Evolutionary conservation across 1,140 invertebrate species (phyloP).

Genomic region (Zaprionus davidi): DNA sequence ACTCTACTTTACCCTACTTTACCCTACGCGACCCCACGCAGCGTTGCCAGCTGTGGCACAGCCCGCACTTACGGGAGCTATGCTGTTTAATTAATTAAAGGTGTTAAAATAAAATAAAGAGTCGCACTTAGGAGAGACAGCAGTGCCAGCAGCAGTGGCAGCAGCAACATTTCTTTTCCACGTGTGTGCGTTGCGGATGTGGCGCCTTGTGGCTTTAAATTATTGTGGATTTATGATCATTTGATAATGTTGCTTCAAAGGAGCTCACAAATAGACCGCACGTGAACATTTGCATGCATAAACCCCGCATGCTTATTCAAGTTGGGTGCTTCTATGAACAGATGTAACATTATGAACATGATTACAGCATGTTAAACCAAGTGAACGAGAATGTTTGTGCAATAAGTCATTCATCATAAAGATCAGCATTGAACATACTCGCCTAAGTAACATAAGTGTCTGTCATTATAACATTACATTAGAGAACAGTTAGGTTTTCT

Average conservation of each 20-base stretch:
- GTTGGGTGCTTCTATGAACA: neutral
- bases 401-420: neutral
- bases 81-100: slow-evolving; percentile 80
- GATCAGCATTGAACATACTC: too few species aligned
- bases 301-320: neutral
- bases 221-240: slow-evolving; percentile 35
- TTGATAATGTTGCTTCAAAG: slow-evolving; percentile 4
- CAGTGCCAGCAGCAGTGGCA: neutral
- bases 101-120: slow-evolving; percentile 72
- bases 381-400: neutral
- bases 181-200: slow-evolving; percentile 3
- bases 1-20: neutral
- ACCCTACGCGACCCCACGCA: neutral
- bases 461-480: too few species aligned
- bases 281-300: neutral
- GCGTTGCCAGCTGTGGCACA: slow-evolving; percentile 31
- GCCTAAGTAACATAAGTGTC: too few species aligned
- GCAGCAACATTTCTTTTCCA: slow-evolving; percentile 23
- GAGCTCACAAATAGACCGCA: neutral
- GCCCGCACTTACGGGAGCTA: slow-evolving; percentile 64
- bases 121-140: slow-evolving; percentile 57
- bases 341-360: neutral
- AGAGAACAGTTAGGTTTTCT: neutral
- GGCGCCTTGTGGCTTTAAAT: slow-evolving; percentile 5
- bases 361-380: neutral